These are phyloP conservation scores for Gastrophryne carolinensis DNA, from an alignment of 2,797 vertebrate genomes.

Conservation along the genomic window DNA sequence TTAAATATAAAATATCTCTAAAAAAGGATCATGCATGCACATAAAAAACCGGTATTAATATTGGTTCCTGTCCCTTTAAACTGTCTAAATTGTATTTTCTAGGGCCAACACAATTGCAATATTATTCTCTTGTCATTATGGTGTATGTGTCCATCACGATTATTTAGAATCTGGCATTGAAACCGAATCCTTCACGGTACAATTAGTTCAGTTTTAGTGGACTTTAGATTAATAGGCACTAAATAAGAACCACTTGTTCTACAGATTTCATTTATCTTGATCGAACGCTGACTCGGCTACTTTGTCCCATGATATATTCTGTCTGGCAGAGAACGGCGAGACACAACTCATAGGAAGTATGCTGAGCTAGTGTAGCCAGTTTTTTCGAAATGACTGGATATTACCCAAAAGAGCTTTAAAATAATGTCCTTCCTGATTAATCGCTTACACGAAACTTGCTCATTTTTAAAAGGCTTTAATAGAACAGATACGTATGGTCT, in stretches of 20 bases:
- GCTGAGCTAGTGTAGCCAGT: constrained; percentile 65
- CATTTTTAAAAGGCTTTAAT: constrained; percentile 5
- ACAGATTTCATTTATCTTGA: constrained; percentile 60
- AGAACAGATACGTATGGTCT: neutral
- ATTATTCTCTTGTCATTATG: too few species aligned
- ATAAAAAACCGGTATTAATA: too few species aligned
- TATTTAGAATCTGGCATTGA: neutral
- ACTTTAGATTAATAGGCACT: constrained; percentile 10
- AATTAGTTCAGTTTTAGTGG: neutral
- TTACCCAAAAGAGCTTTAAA: constrained; percentile 62
- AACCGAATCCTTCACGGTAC: neutral
- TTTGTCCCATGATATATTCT: constrained; percentile 61
- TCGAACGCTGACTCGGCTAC: constrained; percentile 66
- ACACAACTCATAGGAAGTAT: constrained; percentile 65
- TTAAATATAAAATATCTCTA: too few species aligned
- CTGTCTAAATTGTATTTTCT: too few species aligned
- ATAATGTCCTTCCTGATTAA: constrained; percentile 62
- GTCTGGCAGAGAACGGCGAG: constrained; percentile 62
- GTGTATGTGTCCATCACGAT: neutral
- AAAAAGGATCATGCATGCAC: too few species aligned
- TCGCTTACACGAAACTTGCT: neutral
- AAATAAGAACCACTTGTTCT: constrained; percentile 39
- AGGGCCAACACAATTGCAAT: too few species aligned
- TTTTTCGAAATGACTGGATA: constrained; percentile 66
- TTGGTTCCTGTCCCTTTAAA: too few species aligned